phyloP scores from a whole-genome alignment of 2,888 invertebrate genomes.

The Lasioglossum villosulum region DNA sequence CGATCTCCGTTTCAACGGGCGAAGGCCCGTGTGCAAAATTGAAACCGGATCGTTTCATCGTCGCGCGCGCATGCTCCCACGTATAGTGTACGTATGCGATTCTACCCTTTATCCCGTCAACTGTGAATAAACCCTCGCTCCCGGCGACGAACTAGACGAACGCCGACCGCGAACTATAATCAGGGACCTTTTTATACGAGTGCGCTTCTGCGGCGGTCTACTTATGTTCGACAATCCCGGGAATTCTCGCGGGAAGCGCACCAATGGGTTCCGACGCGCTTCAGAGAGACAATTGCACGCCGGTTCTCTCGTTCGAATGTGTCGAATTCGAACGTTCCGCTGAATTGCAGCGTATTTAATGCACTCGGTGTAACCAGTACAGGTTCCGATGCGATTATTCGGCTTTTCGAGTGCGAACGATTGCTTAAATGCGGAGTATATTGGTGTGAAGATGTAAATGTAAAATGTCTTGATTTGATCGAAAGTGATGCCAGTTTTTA shows the following conservation, averaged over 20 bases:
- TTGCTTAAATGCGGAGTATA: too few relatives aligned
- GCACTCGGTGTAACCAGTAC: not conserved
- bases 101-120: constrained; percentile 23
- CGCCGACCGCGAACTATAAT: not conserved
- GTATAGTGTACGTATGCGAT: too few relatives aligned
- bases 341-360: not conserved
- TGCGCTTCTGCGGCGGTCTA: not conserved
- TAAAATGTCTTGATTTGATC: too few relatives aligned
- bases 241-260: not conserved
- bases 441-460: too few relatives aligned
- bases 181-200: not conserved
- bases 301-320: too few relatives aligned
- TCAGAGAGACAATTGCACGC: not conserved
- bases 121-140: not conserved
- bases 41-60: not conserved
- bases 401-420: not conserved
- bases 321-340: not conserved
- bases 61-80: not conserved
- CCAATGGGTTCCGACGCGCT: not conserved
- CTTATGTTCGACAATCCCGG: not conserved
- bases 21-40: not conserved
- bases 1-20: constrained; percentile 22
- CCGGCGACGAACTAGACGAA: not conserved
- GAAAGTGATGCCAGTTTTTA: too few relatives aligned
- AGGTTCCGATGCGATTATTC: not conserved